Conservation (phyloP, 2,113 vertebrate species). For the Gnathonemus echidnorhynchus region DNA sequence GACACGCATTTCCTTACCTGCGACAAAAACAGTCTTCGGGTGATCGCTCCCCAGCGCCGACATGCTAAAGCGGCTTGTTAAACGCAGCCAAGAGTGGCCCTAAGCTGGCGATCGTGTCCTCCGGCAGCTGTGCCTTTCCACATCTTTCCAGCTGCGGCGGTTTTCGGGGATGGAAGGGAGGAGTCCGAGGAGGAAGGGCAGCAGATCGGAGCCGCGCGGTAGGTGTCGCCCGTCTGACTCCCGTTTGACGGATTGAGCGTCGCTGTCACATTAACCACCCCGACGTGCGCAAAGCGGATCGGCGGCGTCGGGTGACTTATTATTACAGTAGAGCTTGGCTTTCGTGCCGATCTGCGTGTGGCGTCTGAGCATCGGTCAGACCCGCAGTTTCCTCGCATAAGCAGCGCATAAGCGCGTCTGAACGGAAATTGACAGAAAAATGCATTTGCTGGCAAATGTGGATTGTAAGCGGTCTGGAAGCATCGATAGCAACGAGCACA, state of each 20-base stretch:
- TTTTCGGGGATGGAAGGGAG: constrained; percentile 33
- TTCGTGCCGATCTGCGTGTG: background rate
- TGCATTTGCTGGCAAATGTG: background rate
- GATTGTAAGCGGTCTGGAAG: too few species aligned
- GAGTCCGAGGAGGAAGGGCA: constrained; percentile 25
- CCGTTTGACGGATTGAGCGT: constrained; percentile 1
- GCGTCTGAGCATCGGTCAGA: background rate
- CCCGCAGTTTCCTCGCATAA: background rate
- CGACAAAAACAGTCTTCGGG: constrained; percentile 28
- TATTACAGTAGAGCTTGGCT: background rate
- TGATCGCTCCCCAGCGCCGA: constrained; percentile 21
- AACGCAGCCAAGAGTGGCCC: background rate
- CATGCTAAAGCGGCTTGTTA: constrained; percentile 22
- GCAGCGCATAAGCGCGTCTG: background rate
- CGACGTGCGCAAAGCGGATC: background rate
- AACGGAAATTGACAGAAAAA: background rate
- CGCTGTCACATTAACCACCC: background rate
- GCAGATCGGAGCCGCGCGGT: background rate
- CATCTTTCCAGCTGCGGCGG: constrained; percentile 31
- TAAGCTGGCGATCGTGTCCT: background rate
- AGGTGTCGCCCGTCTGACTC: constrained; percentile 15
- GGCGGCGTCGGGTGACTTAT: background rate
- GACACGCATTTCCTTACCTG: constrained; percentile 59
- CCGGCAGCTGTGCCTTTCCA: background rate
- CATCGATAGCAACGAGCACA: background rate